Percentiles rank a stretch among this genome's conserved stretches.
These are phyloP conservation scores for Coregonus ussuriensis DNA, from an alignment of 2,797 vertebrate species.

Conservation along the genomic window DNA sequence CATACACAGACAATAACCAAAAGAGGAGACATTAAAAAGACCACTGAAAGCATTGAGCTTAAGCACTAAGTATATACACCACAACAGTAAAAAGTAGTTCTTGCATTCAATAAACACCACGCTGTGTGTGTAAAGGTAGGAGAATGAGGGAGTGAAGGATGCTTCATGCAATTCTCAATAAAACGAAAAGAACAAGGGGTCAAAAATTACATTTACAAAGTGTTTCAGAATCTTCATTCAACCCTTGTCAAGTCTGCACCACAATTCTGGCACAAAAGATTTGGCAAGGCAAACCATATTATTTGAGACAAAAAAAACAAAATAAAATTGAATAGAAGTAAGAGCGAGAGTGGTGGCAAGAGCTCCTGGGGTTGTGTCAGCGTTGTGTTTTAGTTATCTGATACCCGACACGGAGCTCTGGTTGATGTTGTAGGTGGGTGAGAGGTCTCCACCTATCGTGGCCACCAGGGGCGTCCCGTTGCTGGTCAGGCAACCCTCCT, in stretches of 20 bases:
- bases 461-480: constrained; percentile 92
- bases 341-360: constrained; percentile 54
- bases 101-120: constrained; percentile 81
- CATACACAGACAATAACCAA: constrained; percentile 58
- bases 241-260: constrained; percentile 77
- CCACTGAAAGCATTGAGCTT: constrained; percentile 76
- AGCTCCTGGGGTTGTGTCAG: constrained; percentile 25
- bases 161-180: constrained; percentile 78
- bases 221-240: constrained; percentile 74
- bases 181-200: constrained; percentile 54
- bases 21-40: constrained; percentile 61
- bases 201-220: constrained; percentile 75
- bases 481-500: constrained; percentile 92
- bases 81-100: constrained; percentile 85
- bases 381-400: constrained; percentile 90
- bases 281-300: constrained; percentile 80
- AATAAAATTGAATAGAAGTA: constrained; percentile 60
- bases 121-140: constrained; percentile 62
- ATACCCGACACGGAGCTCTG: constrained; percentile 92
- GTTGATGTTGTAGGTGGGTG: constrained; percentile 86
- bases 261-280: constrained; percentile 73
- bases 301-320: constrained; percentile 43
- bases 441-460: constrained; percentile 80
- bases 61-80: constrained; percentile 81
- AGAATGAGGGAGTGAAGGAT: constrained; percentile 32